Evolutionary conservation across 2,113 vertebrate genomes (phyloP).

Genomic region (Columba janthina): DNA sequence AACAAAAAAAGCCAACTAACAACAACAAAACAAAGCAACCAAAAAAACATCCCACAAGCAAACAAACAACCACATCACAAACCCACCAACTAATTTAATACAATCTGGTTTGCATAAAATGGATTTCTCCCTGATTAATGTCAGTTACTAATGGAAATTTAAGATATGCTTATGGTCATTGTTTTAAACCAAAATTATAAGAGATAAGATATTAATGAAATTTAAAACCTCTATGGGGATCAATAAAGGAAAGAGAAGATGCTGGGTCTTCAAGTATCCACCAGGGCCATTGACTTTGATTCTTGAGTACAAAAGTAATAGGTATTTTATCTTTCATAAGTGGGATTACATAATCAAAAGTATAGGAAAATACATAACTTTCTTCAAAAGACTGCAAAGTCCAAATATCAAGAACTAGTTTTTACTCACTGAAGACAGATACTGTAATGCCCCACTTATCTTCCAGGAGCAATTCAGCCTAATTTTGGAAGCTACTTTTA

Average conservation of each 20-base stretch:
- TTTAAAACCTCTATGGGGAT: not conserved
- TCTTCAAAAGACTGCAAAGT: not conserved
- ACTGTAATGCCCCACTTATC: not conserved
- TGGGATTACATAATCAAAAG: not conserved
- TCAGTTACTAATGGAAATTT: not conserved
- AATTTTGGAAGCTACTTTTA: not conserved
- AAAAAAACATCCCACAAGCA: too few relatives aligned
- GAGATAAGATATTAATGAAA: not conserved
- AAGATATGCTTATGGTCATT: not conserved
- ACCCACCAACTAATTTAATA: rapidly evolving
- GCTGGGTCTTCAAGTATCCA: not conserved
- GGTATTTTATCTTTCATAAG: not conserved
- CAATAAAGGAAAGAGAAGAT: not conserved
- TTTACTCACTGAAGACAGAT: not conserved
- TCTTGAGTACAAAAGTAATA: not conserved
- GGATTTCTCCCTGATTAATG: not conserved
- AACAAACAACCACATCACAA: too few relatives aligned
- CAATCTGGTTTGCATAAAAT: not conserved
- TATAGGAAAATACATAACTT: not conserved
- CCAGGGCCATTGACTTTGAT: not conserved
- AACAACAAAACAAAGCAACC: too few relatives aligned
- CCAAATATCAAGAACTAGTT: not conserved
- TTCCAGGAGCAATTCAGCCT: not conserved
- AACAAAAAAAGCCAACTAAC: not conserved
- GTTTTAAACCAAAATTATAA: not conserved